Evolutionary conservation across 2,113 vertebrate genomes (phyloP), one percentile per base, ranked within the genome.

Genomic region (Deroptyus accipitrinus): DNA sequence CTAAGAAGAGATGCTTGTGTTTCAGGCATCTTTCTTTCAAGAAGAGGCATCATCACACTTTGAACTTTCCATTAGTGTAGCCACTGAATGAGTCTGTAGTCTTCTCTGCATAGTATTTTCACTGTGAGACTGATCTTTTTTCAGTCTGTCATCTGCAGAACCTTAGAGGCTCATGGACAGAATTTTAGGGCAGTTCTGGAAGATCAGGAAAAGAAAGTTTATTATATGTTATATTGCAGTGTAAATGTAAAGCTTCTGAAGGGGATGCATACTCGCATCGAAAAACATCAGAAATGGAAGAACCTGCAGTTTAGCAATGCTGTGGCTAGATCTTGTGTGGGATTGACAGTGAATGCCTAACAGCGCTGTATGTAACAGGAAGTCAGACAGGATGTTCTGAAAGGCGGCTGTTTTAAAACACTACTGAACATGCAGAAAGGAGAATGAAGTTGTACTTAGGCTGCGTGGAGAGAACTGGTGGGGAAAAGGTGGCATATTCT

Each of bases 321-420:
- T 92, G 54, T 39, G 44, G 15, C 30, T 91, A 69, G 68, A n/a
- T 66, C 1, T 15, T 42, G 33, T 0, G 0, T n/a, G 49, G 37
- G 77, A 31, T 44, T 81, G 61, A 19, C 41, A 49, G 13, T 14
- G 52, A 75, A 13, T 39, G 46, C 62, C 42, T 68, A 27, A 49
- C 5, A 2, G 30, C 3, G 1, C 61, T n/a, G n/a, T 27, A 6
- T 67, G 86, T 44, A 51, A 90, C 55, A 78, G 67, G 83, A 94
- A 94, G 33, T 72, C 48, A n/a, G 35, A 48, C 44, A 87, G 62
- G 57, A 66, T 79, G 13, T 69, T 89, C 74, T 85, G 44, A 82
- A 86, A 83, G 44, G 52, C 20, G 3, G 39, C 35, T 75, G 30
- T 37, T 68, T 39, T 62, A 48, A 73, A 84, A 66, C 48, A 4